Evolutionary conservation across 1,140 invertebrate genomes (phyloP).

Genomic region (Glomeris maerens): DNA sequence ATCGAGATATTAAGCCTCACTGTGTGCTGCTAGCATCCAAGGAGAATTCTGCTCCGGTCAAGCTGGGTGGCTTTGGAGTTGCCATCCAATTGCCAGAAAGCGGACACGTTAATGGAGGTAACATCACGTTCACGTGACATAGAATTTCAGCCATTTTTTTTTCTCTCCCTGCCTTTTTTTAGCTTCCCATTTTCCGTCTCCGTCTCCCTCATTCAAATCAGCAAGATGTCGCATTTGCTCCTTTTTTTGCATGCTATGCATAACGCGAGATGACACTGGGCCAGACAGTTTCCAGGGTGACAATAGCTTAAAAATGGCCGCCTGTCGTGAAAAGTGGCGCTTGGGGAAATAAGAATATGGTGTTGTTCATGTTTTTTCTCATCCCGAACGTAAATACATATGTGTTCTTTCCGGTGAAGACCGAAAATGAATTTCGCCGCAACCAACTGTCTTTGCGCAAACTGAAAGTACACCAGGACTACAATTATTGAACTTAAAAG

Average conservation of each 20-base stretch:
- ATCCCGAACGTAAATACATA: too few species aligned
- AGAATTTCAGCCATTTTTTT: background rate
- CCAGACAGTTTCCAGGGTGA: background rate
- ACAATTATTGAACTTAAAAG: too few species aligned
- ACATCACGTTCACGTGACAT: constrained; percentile 6
- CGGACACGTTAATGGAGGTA: constrained; percentile 54
- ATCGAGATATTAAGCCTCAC: constrained; percentile 88
- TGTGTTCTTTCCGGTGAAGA: too few species aligned
- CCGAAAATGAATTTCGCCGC: too few species aligned
- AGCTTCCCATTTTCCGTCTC: background rate
- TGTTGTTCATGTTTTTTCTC: too few species aligned
- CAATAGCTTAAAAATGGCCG: background rate
- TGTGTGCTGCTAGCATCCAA: constrained; percentile 84
- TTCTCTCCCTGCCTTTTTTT: background rate
- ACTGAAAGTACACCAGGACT: too few species aligned
- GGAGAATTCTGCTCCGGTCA: constrained; percentile 95
- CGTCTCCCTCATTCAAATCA: too few species aligned
- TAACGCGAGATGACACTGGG: background rate
- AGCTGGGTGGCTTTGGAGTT: constrained; percentile 93
- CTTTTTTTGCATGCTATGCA: background rate
- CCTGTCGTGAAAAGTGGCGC: too few species aligned
- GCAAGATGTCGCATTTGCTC: background rate
- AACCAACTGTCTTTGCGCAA: too few species aligned
- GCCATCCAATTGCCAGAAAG: constrained; percentile 77
- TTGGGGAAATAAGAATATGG: too few species aligned